Evolutionary conservation across 2,113 vertebrate genomes (phyloP), one percentile per base, ranked within the genome.

Genomic region (Pimephales promelas): DNA sequence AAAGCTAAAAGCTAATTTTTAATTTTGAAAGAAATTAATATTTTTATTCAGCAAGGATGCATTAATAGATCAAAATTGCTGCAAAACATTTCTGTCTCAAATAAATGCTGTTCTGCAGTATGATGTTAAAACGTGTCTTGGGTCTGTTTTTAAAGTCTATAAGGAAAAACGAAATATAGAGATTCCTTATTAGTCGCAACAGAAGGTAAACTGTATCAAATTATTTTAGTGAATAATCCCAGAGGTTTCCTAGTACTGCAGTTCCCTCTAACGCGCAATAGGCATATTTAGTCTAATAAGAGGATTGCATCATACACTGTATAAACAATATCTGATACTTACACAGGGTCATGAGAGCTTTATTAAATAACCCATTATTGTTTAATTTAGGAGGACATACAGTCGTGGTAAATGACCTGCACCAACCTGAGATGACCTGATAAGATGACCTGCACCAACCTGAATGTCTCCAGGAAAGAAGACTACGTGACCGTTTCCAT

Each of bases 391-490:
- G 34, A 40, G 20, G 18, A 10, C 20, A 22, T 11, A 1, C 20
- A 70, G 64, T 68, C 64, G 31, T n/a, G 34, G 20, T 40, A n/a
- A n/a, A n/a, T n/a, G n/a, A n/a, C n/a, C n/a, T n/a, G n/a, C n/a
- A n/a, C n/a, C n/a, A n/a, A n/a, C n/a, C n/a, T n/a, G n/a, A n/a
- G n/a, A n/a, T n/a, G n/a, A n/a, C n/a, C n/a, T 24, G 56, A 59
- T n/a, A 24, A 10, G 22, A 56, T 36, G 43, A 10, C 24, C 34
- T 47, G 57, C 14, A 49, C 92, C 89, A 87, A 97, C 97, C 97
- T 99, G 97, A 76, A 99, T 97, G 26, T 99, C 97, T 22, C 97
- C 97, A 5, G 97, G 97, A 89, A 98, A 98, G 70, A 98, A 99
- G 56, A 98, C 89, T 0, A 97, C 95, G 59, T 98, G 97, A 16